These are phyloP conservation scores for Lacanobia wlatinum DNA, from an alignment of 2,888 invertebrate genomes.

Conservation along the genomic window DNA sequence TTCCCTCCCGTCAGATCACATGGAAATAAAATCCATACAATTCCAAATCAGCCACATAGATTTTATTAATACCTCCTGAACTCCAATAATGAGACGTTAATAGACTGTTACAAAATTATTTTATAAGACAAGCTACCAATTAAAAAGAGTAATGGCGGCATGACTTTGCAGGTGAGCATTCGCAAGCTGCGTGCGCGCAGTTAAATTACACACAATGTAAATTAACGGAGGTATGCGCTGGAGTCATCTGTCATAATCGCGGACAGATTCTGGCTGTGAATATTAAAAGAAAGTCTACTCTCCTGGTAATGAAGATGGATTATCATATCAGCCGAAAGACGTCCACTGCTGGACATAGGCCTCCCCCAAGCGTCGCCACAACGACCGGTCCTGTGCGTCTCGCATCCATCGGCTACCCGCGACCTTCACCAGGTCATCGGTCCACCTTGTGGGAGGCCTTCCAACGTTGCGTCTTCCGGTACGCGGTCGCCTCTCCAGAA, in stretches of 20 bases:
- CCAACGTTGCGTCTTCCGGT: too few relatives aligned
- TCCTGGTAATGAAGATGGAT: too few relatives aligned
- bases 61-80: slow-evolving; percentile 47
- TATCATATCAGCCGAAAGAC: too few relatives aligned
- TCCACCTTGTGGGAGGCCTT: too few relatives aligned
- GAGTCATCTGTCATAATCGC: slow-evolving; percentile 63
- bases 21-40: slow-evolving; percentile 40
- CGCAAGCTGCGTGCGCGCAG: slow-evolving; percentile 74
- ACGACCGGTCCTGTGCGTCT: too few relatives aligned
- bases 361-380: too few relatives aligned
- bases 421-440: too few relatives aligned
- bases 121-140: slow-evolving; percentile 70
- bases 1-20: slow-evolving; percentile 9
- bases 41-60: slow-evolving; percentile 40
- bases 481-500: too few relatives aligned
- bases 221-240: slow-evolving; percentile 61
- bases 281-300: slow-evolving; percentile 12
- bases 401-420: too few relatives aligned
- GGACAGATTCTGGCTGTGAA: slow-evolving; percentile 45
- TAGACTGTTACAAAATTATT: slow-evolving; percentile 64
- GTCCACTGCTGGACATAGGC: too few relatives aligned
- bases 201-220: slow-evolving; percentile 67
- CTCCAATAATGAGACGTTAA: slow-evolving; percentile 63
- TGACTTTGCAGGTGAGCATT: slow-evolving; percentile 73
- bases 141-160: slow-evolving; percentile 74